These are phyloP conservation scores for Anoplopoma fimbria DNA, from an alignment of 2,113 vertebrate species.

Conservation along the genomic window DNA sequence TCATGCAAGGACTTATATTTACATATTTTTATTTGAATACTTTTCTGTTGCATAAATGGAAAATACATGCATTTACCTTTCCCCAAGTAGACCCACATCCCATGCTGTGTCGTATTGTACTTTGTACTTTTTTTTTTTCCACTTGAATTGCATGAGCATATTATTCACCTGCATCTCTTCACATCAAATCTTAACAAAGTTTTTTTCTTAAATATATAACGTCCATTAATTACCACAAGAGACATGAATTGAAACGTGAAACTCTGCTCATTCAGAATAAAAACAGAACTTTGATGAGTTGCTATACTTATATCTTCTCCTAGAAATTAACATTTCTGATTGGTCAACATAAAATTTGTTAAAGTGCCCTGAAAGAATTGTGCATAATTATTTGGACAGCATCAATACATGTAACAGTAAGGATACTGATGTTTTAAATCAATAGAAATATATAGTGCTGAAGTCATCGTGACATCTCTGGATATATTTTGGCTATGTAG, in stretches of 20 bases:
- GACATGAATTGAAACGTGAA: constrained; percentile 75
- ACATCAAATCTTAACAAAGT: constrained; percentile 78
- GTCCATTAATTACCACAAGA: constrained; percentile 79
- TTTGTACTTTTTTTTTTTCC: constrained; percentile 67
- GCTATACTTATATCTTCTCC: constrained; percentile 56
- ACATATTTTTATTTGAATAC: constrained; percentile 83
- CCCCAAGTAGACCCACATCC: constrained; percentile 87
- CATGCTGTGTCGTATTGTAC: constrained; percentile 79
- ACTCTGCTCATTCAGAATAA: constrained; percentile 73
- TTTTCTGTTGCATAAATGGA: constrained; percentile 93
- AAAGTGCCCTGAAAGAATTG: constrained; percentile 81
- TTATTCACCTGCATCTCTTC: constrained; percentile 75
- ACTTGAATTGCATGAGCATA: constrained; percentile 85
- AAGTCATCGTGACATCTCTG: constrained; percentile 47
- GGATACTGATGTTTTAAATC: constrained; percentile 63
- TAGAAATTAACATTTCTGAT: constrained; percentile 61
- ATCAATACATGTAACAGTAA: constrained; percentile 65
- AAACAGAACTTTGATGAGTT: constrained; percentile 68
- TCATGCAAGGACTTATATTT: constrained; percentile 95
- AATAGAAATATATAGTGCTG: constrained; percentile 55
- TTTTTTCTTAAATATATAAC: constrained; percentile 65
- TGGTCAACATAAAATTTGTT: constrained; percentile 67
- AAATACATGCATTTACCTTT: constrained; percentile 98
- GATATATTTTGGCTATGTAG: constrained; percentile 50
- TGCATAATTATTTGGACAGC: constrained; percentile 75